Conservation (phyloP, 2,888 invertebrate species). For the Clepsis dumicolana region DNA sequence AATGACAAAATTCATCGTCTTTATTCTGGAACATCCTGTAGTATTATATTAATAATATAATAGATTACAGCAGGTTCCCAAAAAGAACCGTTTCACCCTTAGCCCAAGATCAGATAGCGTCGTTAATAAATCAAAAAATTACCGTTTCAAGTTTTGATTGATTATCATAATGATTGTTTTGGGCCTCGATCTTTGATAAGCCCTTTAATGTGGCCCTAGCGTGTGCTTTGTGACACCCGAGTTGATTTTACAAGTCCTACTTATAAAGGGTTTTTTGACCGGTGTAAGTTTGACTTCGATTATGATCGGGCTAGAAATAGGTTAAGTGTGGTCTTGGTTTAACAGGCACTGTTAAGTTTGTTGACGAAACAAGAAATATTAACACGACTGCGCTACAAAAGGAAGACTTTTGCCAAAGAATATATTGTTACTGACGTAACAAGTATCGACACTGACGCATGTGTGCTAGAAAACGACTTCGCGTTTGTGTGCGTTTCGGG, state of each 20-base stretch:
- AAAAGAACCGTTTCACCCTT: not conserved
- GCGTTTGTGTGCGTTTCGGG: too few species aligned
- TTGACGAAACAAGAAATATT: too few species aligned
- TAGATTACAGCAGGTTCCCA: constrained; percentile 34
- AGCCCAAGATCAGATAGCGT: constrained; percentile 44
- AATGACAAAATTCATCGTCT: too few species aligned
- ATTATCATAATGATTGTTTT: constrained; percentile 56
- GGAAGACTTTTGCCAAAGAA: too few species aligned
- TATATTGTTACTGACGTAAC: too few species aligned
- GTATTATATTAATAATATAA: too few species aligned
- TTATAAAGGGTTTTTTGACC: constrained; percentile 12
- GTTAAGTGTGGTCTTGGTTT: not conserved
- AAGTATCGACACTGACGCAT: too few species aligned
- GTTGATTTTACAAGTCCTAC: constrained; percentile 24
- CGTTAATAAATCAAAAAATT: constrained; percentile 49
- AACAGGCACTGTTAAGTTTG: not conserved
- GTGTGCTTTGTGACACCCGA: constrained; percentile 41
- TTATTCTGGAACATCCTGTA: too few species aligned
- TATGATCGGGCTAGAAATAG: not conserved
- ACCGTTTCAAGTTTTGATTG: constrained; percentile 49
- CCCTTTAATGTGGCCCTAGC: constrained; percentile 48
- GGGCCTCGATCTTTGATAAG: constrained; percentile 46
- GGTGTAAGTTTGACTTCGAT: constrained; percentile 12
- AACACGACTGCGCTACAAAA: too few species aligned
- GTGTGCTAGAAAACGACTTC: too few species aligned